phyloP scores from a whole-genome alignment of 2,888 invertebrate genomes.

The Eugnorisma glareosa region DNA sequence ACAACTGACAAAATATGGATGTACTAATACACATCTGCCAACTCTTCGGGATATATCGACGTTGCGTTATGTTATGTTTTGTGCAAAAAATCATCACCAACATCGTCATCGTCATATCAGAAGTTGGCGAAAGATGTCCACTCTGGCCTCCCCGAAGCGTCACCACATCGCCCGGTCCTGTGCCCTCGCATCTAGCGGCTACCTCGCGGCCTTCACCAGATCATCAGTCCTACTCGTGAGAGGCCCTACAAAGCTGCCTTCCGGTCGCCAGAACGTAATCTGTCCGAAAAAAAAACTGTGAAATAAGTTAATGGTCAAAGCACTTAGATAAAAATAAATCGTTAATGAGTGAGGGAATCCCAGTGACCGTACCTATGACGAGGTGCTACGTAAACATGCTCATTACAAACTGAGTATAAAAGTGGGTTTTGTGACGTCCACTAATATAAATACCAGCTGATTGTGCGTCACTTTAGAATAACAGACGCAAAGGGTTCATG shows the following conservation, averaged over 20 bases:
- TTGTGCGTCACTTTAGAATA: conserved; percentile 37
- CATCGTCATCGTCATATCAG: too few relatives aligned
- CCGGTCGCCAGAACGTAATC: neutral
- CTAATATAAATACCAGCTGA: conserved; percentile 39
- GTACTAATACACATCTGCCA: neutral
- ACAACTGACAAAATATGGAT: neutral
- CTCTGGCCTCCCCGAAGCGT: neutral
- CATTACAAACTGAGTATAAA: conserved; percentile 19
- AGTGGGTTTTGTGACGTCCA: conserved; percentile 15
- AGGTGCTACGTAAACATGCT: conserved; percentile 2
- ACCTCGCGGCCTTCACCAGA: neutral
- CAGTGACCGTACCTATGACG: conserved; percentile 20
- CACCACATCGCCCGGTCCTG: neutral
- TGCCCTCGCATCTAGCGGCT: neutral
- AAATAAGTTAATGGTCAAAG: conserved; percentile 11
- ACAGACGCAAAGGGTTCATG: conserved; percentile 25
- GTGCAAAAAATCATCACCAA: too few relatives aligned
- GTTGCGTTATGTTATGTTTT: too few relatives aligned
- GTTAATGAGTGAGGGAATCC: conserved; percentile 13
- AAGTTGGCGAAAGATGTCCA: neutral
- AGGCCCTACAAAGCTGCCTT: neutral
- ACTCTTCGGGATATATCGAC: neutral
- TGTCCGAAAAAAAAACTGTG: neutral
- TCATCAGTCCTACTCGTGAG: neutral
- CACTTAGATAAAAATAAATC: conserved; percentile 10